A percentile compares a stretch with the other conserved stretches of the same genome.
phyloP scores from a whole-genome alignment of 2,888 invertebrate genomes.

The Campaea margaritaria region DNA sequence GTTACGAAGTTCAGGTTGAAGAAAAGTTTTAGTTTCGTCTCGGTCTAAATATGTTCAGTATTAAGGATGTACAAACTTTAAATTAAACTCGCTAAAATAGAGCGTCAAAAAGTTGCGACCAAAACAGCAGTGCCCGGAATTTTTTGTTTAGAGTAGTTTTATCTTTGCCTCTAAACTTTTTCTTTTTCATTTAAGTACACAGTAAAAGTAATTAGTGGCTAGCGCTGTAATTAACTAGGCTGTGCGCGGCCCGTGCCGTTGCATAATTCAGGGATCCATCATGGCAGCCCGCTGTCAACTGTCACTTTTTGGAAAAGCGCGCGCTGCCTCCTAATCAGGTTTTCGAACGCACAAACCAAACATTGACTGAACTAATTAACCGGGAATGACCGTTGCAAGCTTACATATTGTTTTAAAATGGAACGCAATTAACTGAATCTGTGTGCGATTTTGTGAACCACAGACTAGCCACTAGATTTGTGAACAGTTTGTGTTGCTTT shows the following conservation, averaged over 20 bases:
- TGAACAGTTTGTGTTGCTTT: no score
- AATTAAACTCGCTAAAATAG: no score
- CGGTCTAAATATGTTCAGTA: no score
- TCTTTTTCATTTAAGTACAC: constrained; percentile 47
- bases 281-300: constrained; percentile 68
- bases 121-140: background rate
- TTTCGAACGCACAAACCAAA: constrained; percentile 39
- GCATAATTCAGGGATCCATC: constrained; percentile 75
- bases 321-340: constrained; percentile 70
- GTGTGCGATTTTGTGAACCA: no score
- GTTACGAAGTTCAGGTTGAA: no score
- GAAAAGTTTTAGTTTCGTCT: no score
- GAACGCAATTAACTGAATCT: no score
- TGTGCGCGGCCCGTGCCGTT: constrained; percentile 66
- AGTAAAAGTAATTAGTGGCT: constrained; percentile 68
- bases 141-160: constrained; percentile 16
- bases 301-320: constrained; percentile 71
- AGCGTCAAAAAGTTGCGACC: background rate
- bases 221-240: constrained; percentile 68
- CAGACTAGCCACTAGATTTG: no score
- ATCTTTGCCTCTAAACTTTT: constrained; percentile 34
- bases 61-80: background rate
- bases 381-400: no score
- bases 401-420: no score
- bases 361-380: no score